These are phyloP conservation scores for Melinaea marsaeus DNA, from an alignment of 2,888 invertebrate genomes.

Conservation along the genomic window DNA sequence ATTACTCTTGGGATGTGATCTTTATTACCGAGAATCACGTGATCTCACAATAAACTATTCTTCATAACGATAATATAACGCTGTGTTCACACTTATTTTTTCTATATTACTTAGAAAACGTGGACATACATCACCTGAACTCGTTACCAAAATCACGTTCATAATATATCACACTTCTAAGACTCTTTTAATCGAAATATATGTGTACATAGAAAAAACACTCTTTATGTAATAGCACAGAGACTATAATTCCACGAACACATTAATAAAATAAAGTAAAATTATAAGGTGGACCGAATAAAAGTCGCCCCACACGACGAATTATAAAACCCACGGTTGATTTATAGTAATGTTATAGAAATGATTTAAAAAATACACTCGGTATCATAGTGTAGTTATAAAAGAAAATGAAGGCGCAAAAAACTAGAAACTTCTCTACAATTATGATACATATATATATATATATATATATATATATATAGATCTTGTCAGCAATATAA, in stretches of 20 bases:
- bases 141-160: constrained; percentile 76
- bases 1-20: constrained; percentile 42
- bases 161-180: constrained; percentile 76
- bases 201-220: constrained; percentile 38
- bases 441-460: too few relatives aligned
- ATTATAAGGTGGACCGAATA: constrained; percentile 52
- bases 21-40: constrained; percentile 73
- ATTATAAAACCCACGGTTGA: constrained; percentile 67
- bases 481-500: too few relatives aligned
- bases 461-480: too few relatives aligned
- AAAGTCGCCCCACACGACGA: constrained; percentile 76
- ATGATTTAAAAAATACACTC: too few relatives aligned
- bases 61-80: constrained; percentile 65
- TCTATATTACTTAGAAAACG: constrained; percentile 58
- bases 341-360: constrained; percentile 68
- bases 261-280: constrained; percentile 41
- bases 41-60: constrained; percentile 73
- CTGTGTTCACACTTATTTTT: constrained; percentile 62
- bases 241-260: constrained; percentile 40
- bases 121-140: constrained; percentile 64
- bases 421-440: too few relatives aligned
- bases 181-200: constrained; percentile 38
- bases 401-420: too few relatives aligned
- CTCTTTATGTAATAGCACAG: constrained; percentile 27
- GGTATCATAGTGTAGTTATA: too few relatives aligned